These are phyloP conservation scores for Rhincodon typus DNA, from an alignment of 2,797 vertebrate genomes.

Conservation along the genomic window DNA sequence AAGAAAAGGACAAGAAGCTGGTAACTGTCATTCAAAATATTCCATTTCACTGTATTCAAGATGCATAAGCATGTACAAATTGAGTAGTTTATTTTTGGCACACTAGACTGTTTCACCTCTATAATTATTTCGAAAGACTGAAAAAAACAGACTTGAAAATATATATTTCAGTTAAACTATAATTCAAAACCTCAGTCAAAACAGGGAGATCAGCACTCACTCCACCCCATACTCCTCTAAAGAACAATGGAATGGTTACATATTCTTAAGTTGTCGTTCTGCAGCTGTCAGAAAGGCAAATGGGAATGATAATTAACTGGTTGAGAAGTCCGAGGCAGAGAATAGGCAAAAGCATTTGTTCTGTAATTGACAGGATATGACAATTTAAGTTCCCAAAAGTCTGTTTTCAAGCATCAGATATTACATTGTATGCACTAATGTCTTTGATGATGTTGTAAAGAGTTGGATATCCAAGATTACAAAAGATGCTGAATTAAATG, in stretches of 20 bases:
- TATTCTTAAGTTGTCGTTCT: neutral
- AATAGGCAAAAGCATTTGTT: neutral
- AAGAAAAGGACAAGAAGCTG: conserved; percentile 71
- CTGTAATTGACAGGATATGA: neutral
- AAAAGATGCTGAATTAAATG: neutral
- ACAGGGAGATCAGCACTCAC: neutral
- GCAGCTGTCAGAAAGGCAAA: neutral
- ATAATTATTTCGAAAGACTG: neutral
- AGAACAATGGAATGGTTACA: neutral
- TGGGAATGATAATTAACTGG: neutral
- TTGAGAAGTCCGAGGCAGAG: neutral
- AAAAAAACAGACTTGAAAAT: neutral
- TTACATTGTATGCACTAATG: neutral
- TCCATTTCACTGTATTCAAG: neutral
- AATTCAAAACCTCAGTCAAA: neutral
- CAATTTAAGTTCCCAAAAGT: neutral
- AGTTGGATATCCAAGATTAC: neutral
- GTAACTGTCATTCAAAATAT: conserved; percentile 6
- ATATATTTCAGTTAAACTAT: neutral
- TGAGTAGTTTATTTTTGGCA: neutral
- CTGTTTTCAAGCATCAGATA: neutral
- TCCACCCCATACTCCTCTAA: neutral
- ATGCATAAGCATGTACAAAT: neutral
- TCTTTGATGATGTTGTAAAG: too few relatives aligned
- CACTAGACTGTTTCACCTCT: neutral